These are phyloP conservation scores for Hydropotes inermis DNA, from an alignment of 2,113 vertebrate genomes.

Conservation along the genomic window DNA sequence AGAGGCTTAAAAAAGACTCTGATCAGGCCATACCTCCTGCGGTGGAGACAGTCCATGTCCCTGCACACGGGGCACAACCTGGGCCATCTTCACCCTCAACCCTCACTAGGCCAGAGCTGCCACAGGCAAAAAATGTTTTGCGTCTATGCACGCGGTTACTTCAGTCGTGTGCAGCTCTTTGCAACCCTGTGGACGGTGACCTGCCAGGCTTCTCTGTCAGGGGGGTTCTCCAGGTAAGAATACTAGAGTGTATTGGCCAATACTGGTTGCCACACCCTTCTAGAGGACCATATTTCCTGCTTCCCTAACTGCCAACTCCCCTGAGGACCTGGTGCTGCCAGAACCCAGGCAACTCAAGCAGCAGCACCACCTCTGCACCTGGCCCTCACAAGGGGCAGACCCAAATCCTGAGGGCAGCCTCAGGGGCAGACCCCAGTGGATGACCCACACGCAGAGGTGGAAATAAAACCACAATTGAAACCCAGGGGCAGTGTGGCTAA, in stretches of 20 bases:
- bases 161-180: background rate
- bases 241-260: background rate
- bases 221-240: background rate
- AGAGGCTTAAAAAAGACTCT: background rate
- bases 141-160: background rate
- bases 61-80: background rate
- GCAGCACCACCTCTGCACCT: background rate
- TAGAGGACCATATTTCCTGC: background rate
- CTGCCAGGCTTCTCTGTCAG: background rate
- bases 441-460: background rate
- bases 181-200: background rate
- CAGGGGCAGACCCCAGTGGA: background rate
- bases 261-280: background rate
- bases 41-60: background rate
- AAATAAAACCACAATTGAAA: background rate
- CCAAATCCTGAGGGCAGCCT: background rate
- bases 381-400: background rate
- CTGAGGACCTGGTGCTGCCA: background rate
- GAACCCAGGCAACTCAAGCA: background rate
- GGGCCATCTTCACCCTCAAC: background rate
- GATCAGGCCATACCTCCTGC: background rate
- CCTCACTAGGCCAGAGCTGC: background rate
- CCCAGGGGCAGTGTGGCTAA: background rate
- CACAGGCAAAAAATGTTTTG: background rate
- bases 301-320: background rate